Evolutionary conservation across 2,113 vertebrate genomes (phyloP).

Genomic region (Corythoichthys intestinalis): DNA sequence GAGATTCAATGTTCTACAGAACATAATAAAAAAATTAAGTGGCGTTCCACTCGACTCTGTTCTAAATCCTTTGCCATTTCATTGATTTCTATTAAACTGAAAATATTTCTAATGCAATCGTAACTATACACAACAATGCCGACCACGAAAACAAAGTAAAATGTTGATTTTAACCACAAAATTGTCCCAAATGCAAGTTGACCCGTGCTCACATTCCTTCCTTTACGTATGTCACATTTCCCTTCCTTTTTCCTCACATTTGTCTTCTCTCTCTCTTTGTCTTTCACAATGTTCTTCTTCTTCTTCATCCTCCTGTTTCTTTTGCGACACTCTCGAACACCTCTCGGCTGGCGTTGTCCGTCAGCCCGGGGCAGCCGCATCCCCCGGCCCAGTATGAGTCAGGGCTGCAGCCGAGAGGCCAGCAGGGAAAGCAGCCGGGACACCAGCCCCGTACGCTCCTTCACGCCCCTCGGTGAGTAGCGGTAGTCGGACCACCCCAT

Average conservation of each 20-base stretch:
- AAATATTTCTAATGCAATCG: too few species aligned
- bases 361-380: constrained; percentile 92
- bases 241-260: constrained; percentile 42
- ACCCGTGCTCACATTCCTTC: constrained; percentile 15
- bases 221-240: constrained; percentile 34
- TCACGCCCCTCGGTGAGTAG: constrained; percentile 93
- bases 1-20: too few species aligned
- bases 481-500: constrained; percentile 15
- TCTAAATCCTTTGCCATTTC: not conserved
- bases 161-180: not conserved
- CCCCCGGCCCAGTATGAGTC: constrained; percentile 97
- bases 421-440: constrained; percentile 98
- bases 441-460: constrained; percentile 94
- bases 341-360: constrained; percentile 56
- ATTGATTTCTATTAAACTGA: not conserved
- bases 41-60: not conserved
- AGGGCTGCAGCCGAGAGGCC: constrained; percentile 97
- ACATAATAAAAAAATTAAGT: not conserved
- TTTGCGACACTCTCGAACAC: constrained; percentile 33
- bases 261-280: constrained; percentile 23
- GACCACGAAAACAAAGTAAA: not conserved
- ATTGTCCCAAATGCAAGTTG: not conserved
- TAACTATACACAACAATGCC: not conserved
- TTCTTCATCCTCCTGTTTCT: constrained; percentile 10
- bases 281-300: constrained; percentile 39